Percentiles rank a stretch among this genome's conserved stretches.
Evolutionary conservation across 2,797 vertebrate species (phyloP).

Genomic region (Orientallactaga sibirica): DNA sequence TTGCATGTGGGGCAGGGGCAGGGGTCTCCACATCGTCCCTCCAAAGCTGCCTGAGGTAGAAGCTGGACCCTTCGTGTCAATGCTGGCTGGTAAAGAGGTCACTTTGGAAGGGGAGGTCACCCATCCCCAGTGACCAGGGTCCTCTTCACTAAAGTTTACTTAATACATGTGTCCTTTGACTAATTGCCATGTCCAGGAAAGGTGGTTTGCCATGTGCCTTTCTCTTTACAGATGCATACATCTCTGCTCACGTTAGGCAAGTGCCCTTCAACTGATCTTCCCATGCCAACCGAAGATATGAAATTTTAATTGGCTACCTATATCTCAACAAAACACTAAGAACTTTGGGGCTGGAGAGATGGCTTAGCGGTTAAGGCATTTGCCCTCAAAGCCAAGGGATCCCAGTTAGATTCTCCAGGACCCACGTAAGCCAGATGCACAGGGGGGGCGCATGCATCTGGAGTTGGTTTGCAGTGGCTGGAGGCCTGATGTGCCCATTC

Average conservation of each 20-base stretch:
- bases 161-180: not conserved
- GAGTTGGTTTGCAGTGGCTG: no score
- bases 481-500: no score
- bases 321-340: not conserved
- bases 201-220: not conserved
- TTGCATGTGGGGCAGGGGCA: accelerated
- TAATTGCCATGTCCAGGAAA: not conserved
- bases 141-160: not conserved
- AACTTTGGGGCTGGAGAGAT: no score
- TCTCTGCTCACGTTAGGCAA: no score
- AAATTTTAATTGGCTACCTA: not conserved
- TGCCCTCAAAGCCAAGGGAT: no score
- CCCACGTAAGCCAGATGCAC: no score
- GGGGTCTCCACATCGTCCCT: not conserved
- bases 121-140: no score
- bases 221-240: not conserved
- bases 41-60: not conserved
- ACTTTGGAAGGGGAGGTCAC: no score
- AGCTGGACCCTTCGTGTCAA: not conserved
- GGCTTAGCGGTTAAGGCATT: no score
- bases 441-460: no score
- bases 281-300: not conserved
- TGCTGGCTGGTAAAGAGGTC: not conserved
- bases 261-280: no score
- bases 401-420: no score